Conservation (phyloP, 2,797 vertebrate species). For the Fistularia commersonii region DNA sequence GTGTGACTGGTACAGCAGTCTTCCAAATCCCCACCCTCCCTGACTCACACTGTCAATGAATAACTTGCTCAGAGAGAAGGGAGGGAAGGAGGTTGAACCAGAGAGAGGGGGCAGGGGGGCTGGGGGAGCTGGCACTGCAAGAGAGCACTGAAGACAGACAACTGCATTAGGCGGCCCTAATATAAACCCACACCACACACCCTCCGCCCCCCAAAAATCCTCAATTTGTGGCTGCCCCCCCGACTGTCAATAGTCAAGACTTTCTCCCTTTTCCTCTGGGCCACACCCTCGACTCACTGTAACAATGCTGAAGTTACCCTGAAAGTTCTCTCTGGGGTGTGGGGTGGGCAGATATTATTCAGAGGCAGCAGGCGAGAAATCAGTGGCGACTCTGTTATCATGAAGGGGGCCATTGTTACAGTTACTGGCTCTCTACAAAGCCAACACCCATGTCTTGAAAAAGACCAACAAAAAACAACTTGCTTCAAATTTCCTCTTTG, state of each 20-base stretch:
- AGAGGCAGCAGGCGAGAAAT: slow-evolving; percentile 61
- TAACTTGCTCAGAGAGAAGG: slow-evolving; percentile 68
- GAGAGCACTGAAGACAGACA: slow-evolving; percentile 8
- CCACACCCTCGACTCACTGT: slow-evolving; percentile 20
- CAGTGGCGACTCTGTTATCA: slow-evolving; percentile 70
- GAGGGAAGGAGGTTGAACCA: slow-evolving; percentile 43
- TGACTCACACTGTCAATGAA: slow-evolving; percentile 79
- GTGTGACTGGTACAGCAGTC: slow-evolving; percentile 81
- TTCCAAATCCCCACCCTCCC: slow-evolving; percentile 76
- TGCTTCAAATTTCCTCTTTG: not conserved
- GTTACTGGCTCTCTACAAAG: slow-evolving; percentile 25
- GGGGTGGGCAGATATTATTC: slow-evolving; percentile 70
- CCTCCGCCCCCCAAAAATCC: not conserved
- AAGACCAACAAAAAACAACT: not conserved
- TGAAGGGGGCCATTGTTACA: slow-evolving; percentile 72
- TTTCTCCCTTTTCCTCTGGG: not conserved
- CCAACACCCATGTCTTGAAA: slow-evolving; percentile 44
- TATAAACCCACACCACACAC: slow-evolving; percentile 33
- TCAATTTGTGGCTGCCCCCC: not conserved
- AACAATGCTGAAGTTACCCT: slow-evolving; percentile 26
- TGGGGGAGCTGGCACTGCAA: slow-evolving; percentile 8
- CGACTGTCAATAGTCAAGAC: not conserved
- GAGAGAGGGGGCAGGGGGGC: slow-evolving; percentile 10
- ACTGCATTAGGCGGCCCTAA: slow-evolving; percentile 15
- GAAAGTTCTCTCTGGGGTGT: slow-evolving; percentile 37